A percentile compares a stretch with the other conserved stretches of the same genome.
These are phyloP conservation scores for Paradisaea rubra DNA, from an alignment of 2,113 vertebrate genomes.

Conservation along the genomic window DNA sequence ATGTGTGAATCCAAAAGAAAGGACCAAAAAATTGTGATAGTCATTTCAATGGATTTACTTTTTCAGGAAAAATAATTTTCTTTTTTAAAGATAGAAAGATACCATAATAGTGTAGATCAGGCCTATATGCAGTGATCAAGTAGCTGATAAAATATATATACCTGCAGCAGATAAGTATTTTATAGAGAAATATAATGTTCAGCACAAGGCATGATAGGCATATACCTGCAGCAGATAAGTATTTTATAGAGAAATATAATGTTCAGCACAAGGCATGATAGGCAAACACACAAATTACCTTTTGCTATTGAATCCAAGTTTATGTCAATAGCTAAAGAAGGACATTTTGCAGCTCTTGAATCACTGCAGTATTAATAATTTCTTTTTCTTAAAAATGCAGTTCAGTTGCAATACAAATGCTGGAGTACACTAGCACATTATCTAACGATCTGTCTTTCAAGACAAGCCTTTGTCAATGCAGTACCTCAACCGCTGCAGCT, in stretches of 20 bases:
- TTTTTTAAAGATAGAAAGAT: background rate
- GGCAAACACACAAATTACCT: background rate
- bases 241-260: background rate
- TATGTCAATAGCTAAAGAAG: background rate
- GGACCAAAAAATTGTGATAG: background rate
- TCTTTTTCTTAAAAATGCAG: background rate
- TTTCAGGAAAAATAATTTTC: background rate
- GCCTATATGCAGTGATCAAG: background rate
- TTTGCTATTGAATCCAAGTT: background rate
- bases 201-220: background rate
- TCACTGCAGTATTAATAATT: background rate
- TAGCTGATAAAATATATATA: background rate
- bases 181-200: background rate
- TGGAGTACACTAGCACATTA: background rate
- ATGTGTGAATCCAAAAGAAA: background rate
- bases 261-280: background rate
- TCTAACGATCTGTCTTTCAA: slow-evolving; percentile 37
- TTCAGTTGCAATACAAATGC: background rate
- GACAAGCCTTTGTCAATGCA: background rate
- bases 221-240: background rate
- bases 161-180: background rate
- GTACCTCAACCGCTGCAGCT: background rate
- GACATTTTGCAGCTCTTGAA: background rate
- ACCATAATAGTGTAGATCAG: background rate
- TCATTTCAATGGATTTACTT: background rate